Evolutionary conservation across 2,113 vertebrate genomes (phyloP).

Genomic region (Collichthys lucidus): DNA sequence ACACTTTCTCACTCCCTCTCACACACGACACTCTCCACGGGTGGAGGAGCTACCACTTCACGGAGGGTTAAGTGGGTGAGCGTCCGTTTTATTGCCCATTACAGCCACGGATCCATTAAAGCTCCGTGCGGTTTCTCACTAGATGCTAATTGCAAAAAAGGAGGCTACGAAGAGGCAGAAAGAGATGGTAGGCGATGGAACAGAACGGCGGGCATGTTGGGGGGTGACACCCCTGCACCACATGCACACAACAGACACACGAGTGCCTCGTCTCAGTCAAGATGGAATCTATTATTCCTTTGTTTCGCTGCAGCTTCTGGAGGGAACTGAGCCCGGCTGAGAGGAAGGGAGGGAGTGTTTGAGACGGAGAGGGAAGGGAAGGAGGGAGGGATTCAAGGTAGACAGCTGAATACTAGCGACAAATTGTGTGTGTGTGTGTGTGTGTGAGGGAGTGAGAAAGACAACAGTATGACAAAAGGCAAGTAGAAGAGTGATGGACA

Average conservation of each 20-base stretch:
- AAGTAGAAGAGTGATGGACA: slow-evolving; percentile 7
- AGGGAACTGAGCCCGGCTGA: slow-evolving; percentile 48
- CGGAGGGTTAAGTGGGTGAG: slow-evolving; percentile 63
- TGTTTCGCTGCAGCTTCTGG: slow-evolving; percentile 72
- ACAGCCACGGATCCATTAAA: slow-evolving; percentile 43
- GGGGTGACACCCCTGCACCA: slow-evolving; percentile 33
- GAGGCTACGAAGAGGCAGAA: slow-evolving; percentile 23
- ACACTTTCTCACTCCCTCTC: background rate
- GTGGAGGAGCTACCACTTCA: slow-evolving; percentile 32
- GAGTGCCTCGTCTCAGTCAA: slow-evolving; percentile 55
- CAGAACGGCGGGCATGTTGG: slow-evolving; percentile 15
- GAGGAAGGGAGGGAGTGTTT: background rate
- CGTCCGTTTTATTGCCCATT: slow-evolving; percentile 58
- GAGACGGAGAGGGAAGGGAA: background rate
- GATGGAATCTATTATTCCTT: slow-evolving; percentile 76
- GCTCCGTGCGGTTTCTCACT: background rate
- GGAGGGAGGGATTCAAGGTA: slow-evolving; percentile 18
- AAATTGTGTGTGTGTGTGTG: slow-evolving; percentile 13
- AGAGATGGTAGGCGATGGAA: slow-evolving; percentile 14
- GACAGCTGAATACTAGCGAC: slow-evolving; percentile 9
- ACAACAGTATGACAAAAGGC: slow-evolving; percentile 11
- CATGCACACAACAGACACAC: slow-evolving; percentile 14
- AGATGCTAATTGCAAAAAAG: slow-evolving; percentile 48
- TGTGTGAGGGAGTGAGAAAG: slow-evolving; percentile 8
- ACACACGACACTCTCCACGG: background rate